Base-by-base conservation (phyloP, 2,888 invertebrate species). In the Acheta domesticus region DNA sequence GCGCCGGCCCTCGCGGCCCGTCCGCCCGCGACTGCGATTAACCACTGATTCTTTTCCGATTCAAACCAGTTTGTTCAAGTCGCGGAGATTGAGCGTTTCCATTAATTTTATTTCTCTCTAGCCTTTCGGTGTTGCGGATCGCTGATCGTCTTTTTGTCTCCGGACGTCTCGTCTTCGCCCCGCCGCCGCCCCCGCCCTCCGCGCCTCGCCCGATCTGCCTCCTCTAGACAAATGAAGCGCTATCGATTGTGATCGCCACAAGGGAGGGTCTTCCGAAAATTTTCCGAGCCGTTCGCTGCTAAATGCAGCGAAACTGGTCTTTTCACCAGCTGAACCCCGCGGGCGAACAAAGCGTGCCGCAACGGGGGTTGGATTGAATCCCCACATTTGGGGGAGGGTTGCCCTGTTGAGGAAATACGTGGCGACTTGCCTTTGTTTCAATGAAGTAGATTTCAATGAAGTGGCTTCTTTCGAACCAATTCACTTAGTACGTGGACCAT, bases 1-100 rank as follows among this genome's bases (percentile, higher is more conserved):
- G 16, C 62, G 62, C 62, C 62, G n/a, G n/a, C n/a, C n/a, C n/a
- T n/a, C n/a, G n/a, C n/a, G n/a, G n/a, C n/a, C n/a, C n/a, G n/a
- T n/a, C n/a, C n/a, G n/a, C n/a, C n/a, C n/a, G n/a, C n/a, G n/a
- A n/a, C n/a, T 36, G 36, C 62, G 62, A 62, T 62, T 62, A 62
- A 62, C 62, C 62, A 62, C 62, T 62, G 62, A 62, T 62, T 62
- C 62, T 62, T 62, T 62, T 62, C 62, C 62, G n/a, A 62, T 62
- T 14, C 62, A 62, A 62, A 62, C 62, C 62, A 62, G 62, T 62
- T 62, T 62, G 62, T 62, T n/a, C 62, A 62, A 62, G 62, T 62
- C 62, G 62, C 62, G 4, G 16, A 62, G 62, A 62, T 62, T 62
- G 62, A 62, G 62, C 62, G 62, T n/a, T 19, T 62, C 62, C 62